Conservation (phyloP, 2,888 invertebrate species). For the Coremacera marginata region DNA sequence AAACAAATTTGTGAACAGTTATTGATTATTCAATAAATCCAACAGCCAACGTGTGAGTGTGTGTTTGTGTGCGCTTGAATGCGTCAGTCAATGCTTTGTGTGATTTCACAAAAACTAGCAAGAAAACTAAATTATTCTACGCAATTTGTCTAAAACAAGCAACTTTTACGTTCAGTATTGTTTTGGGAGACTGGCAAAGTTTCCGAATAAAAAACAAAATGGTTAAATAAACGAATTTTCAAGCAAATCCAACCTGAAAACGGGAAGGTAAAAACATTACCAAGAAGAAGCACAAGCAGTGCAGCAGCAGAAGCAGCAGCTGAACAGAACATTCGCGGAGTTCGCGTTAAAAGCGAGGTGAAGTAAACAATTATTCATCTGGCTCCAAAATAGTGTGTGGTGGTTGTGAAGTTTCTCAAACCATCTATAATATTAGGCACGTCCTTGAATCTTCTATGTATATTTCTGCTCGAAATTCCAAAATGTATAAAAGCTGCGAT, state of each 20-base stretch:
- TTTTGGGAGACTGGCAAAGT: neutral
- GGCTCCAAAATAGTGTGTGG: neutral
- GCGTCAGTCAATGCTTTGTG: conserved; percentile 25
- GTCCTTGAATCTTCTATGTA: no score
- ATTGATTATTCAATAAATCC: conserved; percentile 23
- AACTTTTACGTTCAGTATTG: neutral
- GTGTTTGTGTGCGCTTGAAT: neutral
- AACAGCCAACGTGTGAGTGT: neutral
- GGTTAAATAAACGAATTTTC: neutral
- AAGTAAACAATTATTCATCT: neutral
- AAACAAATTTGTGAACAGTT: neutral
- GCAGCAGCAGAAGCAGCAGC: neutral
- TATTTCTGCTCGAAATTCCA: neutral
- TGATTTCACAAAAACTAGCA: conserved; percentile 23
- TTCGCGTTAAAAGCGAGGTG: neutral
- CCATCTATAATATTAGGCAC: neutral
- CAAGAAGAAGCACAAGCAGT: neutral
- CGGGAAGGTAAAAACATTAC: neutral
- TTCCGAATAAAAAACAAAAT: neutral
- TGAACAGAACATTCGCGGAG: neutral
- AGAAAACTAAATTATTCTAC: conserved; percentile 13
- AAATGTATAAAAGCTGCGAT: no score
- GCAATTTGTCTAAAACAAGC: conserved; percentile 9
- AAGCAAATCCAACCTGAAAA: neutral
- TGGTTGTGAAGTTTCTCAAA: neutral